A percentile compares a stretch with the other conserved stretches of the same genome.
Evolutionary conservation across 2,797 vertebrate genomes (phyloP).

Genomic region (Paedocypris micromegethes): DNA sequence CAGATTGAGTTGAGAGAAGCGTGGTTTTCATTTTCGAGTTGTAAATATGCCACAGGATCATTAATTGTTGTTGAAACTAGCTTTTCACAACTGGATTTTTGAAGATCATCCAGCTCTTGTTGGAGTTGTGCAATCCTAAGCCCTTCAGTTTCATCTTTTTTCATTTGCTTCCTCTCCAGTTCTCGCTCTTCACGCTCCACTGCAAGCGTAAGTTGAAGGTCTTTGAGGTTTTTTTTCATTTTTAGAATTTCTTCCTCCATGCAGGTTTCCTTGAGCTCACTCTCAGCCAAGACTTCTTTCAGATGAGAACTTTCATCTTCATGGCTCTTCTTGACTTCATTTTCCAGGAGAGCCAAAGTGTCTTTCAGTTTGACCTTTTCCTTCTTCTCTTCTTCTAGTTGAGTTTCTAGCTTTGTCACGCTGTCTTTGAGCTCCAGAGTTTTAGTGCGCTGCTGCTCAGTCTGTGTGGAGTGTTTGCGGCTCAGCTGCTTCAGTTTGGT

Average conservation of each 20-base stretch:
- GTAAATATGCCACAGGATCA: conserved; percentile 60
- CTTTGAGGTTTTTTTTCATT: conserved; percentile 60
- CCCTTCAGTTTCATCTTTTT: conserved; percentile 43
- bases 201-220: conserved; percentile 62
- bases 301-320: conserved; percentile 34
- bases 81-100: conserved; percentile 44
- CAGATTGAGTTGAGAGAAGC: conserved; percentile 50
- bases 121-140: conserved; percentile 59
- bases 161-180: conserved; percentile 43
- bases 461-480: conserved; percentile 61
- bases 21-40: conserved; percentile 55
- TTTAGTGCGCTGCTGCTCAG: conserved; percentile 52
- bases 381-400: conserved; percentile 63
- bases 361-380: conserved; percentile 59
- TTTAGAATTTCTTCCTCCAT: conserved; percentile 60
- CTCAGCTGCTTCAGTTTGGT: conserved; percentile 71
- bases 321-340: conserved; percentile 44
- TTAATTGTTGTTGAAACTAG: conserved; percentile 43
- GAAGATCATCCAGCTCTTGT: conserved; percentile 62
- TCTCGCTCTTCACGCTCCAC: conserved; percentile 62
- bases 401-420: conserved; percentile 39
- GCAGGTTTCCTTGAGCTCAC: conserved; percentile 51
- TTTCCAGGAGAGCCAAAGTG: conserved; percentile 54
- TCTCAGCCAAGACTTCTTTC: conserved; percentile 50
- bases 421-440: conserved; percentile 58